Evolutionary conservation across 2,797 vertebrate genomes (phyloP).

Genomic region (Anableps anableps): DNA sequence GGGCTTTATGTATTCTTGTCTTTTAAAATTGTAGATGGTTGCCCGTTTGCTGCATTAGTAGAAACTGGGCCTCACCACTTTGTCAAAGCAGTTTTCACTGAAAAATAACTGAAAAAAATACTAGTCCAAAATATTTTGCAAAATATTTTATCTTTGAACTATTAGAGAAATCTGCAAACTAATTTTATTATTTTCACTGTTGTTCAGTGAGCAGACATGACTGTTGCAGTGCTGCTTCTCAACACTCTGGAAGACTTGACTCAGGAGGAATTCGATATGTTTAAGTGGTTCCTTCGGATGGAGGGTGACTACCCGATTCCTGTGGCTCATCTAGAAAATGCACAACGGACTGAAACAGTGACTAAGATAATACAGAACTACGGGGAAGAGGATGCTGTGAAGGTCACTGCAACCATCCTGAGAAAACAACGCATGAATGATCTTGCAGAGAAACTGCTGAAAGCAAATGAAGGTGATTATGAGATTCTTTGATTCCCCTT

Average conservation of each 20-base stretch:
- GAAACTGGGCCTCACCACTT: background rate
- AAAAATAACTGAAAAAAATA: background rate
- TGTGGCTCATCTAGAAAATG: accelerated
- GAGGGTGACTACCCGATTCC: conserved; percentile 1
- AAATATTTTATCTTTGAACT: too few species aligned
- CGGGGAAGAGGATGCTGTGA: background rate
- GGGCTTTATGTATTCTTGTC: background rate
- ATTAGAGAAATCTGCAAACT: background rate
- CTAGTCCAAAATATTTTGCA: background rate
- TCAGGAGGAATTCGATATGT: accelerated
- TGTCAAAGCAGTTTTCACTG: background rate
- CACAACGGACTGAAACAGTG: accelerated
- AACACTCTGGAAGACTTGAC: background rate
- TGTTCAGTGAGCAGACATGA: conserved; percentile 45
- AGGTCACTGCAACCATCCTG: conserved; percentile 11
- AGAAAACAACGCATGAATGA: background rate
- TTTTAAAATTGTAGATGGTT: background rate
- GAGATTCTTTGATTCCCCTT: background rate
- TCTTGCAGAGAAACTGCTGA: conserved; percentile 4
- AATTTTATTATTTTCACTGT: background rate
- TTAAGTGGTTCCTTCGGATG: conserved; percentile 35
- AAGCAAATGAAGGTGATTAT: background rate
- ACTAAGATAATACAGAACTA: background rate
- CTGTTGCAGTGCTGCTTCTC: background rate
- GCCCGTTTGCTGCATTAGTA: background rate